phyloP scores from a whole-genome alignment of 2,113 vertebrate species.

The Sapajus apella region DNA sequence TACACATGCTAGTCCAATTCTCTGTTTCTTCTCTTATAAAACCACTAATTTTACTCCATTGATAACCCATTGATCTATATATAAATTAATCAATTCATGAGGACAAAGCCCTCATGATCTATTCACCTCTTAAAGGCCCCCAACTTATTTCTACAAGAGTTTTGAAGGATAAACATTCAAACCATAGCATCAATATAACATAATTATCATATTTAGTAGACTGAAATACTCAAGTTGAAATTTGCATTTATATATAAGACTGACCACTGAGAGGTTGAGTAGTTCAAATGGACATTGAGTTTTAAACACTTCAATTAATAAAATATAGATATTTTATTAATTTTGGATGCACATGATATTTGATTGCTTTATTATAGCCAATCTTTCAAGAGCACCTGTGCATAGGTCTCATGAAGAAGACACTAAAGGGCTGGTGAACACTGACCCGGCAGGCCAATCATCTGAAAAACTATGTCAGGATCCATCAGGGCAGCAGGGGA shows the following conservation, averaged over 20 bases:
- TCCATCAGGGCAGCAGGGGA: no score
- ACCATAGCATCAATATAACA: background rate
- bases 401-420: no score
- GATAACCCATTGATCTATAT: background rate
- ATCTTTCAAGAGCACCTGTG: background rate
- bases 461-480: no score
- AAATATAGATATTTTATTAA: background rate
- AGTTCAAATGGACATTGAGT: background rate
- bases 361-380: background rate
- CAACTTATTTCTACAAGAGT: background rate
- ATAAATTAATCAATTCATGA: background rate
- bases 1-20: background rate
- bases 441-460: no score
- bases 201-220: background rate
- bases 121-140: background rate
- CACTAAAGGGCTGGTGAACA: no score
- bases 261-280: background rate
- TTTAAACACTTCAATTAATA: background rate
- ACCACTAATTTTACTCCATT: background rate
- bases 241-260: background rate
- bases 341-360: background rate
- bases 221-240: background rate
- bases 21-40: background rate
- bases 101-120: background rate
- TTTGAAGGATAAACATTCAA: background rate